phyloP scores from a whole-genome alignment of 1,140 invertebrate species.

The Venustaconcha ellipsiformis region DNA sequence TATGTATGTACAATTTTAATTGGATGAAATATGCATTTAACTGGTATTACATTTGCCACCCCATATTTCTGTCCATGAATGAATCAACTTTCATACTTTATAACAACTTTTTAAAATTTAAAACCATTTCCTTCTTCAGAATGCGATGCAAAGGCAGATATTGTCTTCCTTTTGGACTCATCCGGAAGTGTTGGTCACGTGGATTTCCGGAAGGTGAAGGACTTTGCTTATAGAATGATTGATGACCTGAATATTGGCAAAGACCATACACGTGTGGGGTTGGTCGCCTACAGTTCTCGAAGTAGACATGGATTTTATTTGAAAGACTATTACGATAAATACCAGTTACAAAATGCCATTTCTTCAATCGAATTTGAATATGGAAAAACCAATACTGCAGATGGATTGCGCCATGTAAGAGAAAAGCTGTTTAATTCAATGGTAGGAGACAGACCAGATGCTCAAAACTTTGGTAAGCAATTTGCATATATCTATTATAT shows the following conservation, averaged over 20 bases:
- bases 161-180: conserved; percentile 60
- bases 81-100: too few species aligned
- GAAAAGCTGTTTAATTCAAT: conserved; percentile 38
- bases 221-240: conserved; percentile 48
- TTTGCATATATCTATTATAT: neutral
- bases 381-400: conserved; percentile 60
- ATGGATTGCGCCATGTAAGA: conserved; percentile 50
- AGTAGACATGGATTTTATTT: conserved; percentile 54
- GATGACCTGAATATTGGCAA: conserved; percentile 54
- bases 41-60: too few species aligned
- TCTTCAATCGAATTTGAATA: conserved; percentile 54
- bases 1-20: too few species aligned
- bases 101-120: neutral
- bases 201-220: conserved; percentile 53
- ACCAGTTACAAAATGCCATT: conserved; percentile 49
- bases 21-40: too few species aligned
- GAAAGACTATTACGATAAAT: conserved; percentile 43
- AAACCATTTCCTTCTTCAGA: conserved; percentile 27
- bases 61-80: too few species aligned
- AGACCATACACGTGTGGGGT: conserved; percentile 46
- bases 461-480: conserved; percentile 55
- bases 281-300: conserved; percentile 51
- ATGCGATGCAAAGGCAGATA: conserved; percentile 51
- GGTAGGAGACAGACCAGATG: conserved; percentile 48
- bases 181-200: conserved; percentile 59